Evolutionary conservation across 1,140 invertebrate species (phyloP).

Genomic region (Procambarus virginalis): DNA sequence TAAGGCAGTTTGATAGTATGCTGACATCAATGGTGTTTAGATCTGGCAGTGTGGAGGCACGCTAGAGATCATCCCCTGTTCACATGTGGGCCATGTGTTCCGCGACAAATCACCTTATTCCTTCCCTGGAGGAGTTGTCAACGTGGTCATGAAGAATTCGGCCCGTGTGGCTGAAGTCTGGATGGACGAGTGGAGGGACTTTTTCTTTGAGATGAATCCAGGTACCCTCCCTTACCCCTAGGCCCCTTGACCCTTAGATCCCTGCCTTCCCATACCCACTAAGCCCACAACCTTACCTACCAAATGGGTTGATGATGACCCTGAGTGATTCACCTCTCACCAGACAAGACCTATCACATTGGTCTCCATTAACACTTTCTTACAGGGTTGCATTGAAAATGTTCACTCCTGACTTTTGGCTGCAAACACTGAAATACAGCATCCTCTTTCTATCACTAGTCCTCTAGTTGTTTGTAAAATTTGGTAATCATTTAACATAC

Average conservation of each 20-base stretch:
- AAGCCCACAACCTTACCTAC: conserved; percentile 5
- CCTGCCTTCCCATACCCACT: conserved; percentile 16
- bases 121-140: conserved; percentile 77
- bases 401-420: neutral
- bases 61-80: conserved; percentile 76
- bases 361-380: conserved; percentile 33
- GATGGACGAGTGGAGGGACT: conserved; percentile 76
- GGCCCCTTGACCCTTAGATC: neutral
- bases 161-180: conserved; percentile 75
- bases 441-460: neutral
- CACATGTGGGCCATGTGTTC: conserved; percentile 73
- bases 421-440: neutral
- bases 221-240: conserved; percentile 70
- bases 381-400: conserved; percentile 27
- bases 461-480: neutral
- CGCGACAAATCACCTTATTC: conserved; percentile 78
- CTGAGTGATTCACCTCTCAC: conserved; percentile 20
- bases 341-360: conserved; percentile 11
- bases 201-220: conserved; percentile 75
- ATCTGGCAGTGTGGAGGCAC: conserved; percentile 78
- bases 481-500: neutral
- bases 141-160: conserved; percentile 76
- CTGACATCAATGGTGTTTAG: conserved; percentile 60
- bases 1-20: neutral
- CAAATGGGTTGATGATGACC: conserved; percentile 25